Evolutionary conservation across 1,140 invertebrate genomes (phyloP).

Genomic region (Bradynema listronoti): DNA sequence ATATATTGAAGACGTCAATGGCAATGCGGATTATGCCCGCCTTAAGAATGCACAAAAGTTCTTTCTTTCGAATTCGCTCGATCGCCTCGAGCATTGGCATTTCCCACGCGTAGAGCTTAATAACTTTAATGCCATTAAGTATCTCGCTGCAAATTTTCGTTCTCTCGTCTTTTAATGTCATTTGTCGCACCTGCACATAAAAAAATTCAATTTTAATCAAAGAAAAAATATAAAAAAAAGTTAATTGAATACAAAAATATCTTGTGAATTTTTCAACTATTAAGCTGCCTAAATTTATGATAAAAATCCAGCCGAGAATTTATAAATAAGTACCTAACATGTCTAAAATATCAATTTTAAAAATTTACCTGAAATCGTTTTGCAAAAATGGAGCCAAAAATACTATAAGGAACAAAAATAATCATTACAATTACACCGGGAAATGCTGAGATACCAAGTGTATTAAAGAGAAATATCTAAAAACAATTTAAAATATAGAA

Average conservation of each 20-base stretch:
- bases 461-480: constrained; percentile 59
- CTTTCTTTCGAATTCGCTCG: constrained; percentile 41
- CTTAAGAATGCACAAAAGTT: constrained; percentile 36
- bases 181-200: constrained; percentile 59
- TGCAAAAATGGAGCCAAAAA: constrained; percentile 21
- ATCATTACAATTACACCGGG: constrained; percentile 82
- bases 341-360: constrained; percentile 39
- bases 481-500: not conserved
- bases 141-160: constrained; percentile 63
- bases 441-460: constrained; percentile 73
- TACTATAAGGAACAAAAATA: constrained; percentile 20
- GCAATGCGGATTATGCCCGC: constrained; percentile 15
- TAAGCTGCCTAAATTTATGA: not conserved
- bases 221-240: not conserved
- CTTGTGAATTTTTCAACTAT: not conserved
- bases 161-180: constrained; percentile 63
- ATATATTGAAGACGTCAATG: constrained; percentile 12
- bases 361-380: constrained; percentile 17
- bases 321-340: constrained; percentile 43
- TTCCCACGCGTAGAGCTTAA: constrained; percentile 92
- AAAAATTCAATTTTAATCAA: not conserved
- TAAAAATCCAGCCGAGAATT: not conserved
- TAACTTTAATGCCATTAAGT: constrained; percentile 65
- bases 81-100: constrained; percentile 64
- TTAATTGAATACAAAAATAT: not conserved